phyloP scores from a whole-genome alignment of 2,113 vertebrate species.

The Microtus richardsoni region DNA sequence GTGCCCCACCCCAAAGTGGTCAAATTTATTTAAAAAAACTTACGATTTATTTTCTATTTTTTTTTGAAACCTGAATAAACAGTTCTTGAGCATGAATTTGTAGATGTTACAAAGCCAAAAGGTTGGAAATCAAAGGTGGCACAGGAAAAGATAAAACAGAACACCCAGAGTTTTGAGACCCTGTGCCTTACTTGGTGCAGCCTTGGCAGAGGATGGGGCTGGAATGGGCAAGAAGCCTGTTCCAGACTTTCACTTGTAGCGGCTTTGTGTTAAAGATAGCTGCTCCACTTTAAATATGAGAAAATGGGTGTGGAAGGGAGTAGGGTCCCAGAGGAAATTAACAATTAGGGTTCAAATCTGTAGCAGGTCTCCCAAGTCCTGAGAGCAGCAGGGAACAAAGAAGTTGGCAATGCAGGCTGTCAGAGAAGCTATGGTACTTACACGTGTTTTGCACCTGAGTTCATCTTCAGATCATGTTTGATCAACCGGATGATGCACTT shows the following conservation, averaged over 20 bases:
- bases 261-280: neutral
- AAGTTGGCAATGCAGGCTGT: neutral
- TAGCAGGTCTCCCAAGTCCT: neutral
- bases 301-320: neutral
- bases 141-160: neutral
- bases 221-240: neutral
- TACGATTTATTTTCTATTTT: neutral
- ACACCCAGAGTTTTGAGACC: neutral
- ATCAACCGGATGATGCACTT: slow-evolving; percentile 97
- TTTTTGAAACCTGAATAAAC: neutral
- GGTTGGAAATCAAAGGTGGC: neutral
- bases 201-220: neutral
- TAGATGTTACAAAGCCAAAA: neutral
- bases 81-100: neutral
- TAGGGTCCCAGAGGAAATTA: neutral
- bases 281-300: neutral
- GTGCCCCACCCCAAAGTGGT: neutral
- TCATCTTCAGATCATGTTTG: slow-evolving; percentile 99
- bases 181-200: neutral
- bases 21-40: neutral
- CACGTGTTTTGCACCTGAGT: slow-evolving; percentile 98
- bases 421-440: slow-evolving; percentile 85
- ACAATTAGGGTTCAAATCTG: slow-evolving; percentile 12
- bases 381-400: neutral
- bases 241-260: neutral